Conservation (phyloP, 2,888 invertebrate species). For the Eupithecia exiguata region DNA sequence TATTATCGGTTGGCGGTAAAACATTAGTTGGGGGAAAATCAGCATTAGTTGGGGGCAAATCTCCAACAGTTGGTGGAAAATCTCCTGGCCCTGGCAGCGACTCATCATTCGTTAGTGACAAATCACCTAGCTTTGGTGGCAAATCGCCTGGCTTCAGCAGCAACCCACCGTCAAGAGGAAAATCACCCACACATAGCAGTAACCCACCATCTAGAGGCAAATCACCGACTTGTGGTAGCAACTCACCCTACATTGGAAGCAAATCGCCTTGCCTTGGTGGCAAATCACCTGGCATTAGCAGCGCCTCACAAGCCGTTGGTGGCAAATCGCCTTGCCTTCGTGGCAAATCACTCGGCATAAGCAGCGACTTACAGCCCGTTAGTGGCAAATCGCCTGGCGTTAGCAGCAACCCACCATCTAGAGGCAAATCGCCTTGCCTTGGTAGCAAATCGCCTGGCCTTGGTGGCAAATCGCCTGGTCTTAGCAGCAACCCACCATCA, state of each 20-base stretch:
- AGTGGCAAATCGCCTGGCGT: background rate
- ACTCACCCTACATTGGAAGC: constrained; percentile 6
- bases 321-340: constrained; percentile 1
- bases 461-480: too few species aligned
- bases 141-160: background rate
- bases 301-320: background rate
- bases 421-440: constrained; percentile 10
- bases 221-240: background rate
- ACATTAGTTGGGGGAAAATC: background rate
- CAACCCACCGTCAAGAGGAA: background rate
- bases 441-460: too few species aligned
- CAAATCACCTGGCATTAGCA: background rate
- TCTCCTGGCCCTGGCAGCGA: constrained; percentile 7
- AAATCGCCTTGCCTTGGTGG: constrained; percentile 2
- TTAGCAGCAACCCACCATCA: too few species aligned
- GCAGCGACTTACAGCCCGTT: background rate
- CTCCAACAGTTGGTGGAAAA: background rate
- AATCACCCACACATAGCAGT: background rate
- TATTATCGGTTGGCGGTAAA: constrained; percentile 7
- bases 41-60: background rate
- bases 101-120: background rate
- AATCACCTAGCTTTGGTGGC: constrained; percentile 13
- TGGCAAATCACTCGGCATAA: background rate
- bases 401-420: background rate
- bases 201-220: background rate